Evolutionary conservation across 2,888 invertebrate genomes (phyloP), one percentile per base, ranked within the genome.

Genomic region (Drosophila mettleri): DNA sequence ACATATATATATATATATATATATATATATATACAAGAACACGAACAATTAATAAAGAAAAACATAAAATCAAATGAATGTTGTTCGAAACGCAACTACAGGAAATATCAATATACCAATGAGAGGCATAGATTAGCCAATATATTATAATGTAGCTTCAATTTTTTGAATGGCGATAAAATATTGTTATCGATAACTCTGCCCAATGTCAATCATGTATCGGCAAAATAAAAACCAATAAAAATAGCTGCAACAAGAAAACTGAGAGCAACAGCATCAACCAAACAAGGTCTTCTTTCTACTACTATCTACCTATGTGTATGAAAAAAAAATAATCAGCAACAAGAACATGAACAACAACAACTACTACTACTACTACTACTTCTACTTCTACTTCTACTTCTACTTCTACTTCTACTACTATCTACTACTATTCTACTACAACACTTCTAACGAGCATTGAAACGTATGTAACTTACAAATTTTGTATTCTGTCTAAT

Each of bases 401-500:
- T 60, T 68, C 36, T 36, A 36, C 36, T 57, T 64, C 38, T 38
- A 38, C 36, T 57, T 64, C 52, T 43, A 46, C 41, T 55, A 59
- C 45, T 46, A 71, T 46, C n/a, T 43, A 27, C 24, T 61, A 52
- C 66, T 61, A 64, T 60, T 65, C 66, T 61, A 64, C 54, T 64
- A 55, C 78, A 77, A 66, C 65, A 86, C 66, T 80, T 82, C 65
- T 64, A 58, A 76, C 43, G 53, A 78, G 70, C 61, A 66, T 86
- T 77, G 36, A 80, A 86, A 86, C 78, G 80, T 86, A 81, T 86
- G 80, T 81, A 81, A 81, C 57, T 63, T 67, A 6, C n/a, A 22
- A 65, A 62, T 68, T 57, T 62, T 68, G 18, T 64, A 66, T 68
- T 46, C 18, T 20, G 43, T 6, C 10, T 62, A 55, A 51, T 31